Base-by-base conservation (phyloP, 2,797 vertebrate genomes). In the Neosalanx taihuensis region DNA sequence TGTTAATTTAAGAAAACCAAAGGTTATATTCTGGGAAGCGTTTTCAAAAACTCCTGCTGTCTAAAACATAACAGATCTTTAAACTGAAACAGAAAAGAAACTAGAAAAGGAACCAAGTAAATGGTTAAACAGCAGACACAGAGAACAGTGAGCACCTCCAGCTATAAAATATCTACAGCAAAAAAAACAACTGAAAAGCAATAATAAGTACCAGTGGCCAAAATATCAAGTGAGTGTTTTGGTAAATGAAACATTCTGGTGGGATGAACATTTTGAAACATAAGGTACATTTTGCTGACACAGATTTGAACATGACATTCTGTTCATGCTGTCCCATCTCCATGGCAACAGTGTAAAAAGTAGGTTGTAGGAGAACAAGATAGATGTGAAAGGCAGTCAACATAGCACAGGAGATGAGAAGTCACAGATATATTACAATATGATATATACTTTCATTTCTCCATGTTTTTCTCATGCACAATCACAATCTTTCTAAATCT, bases 291-390 rank as follows among this genome's bases (percentile, higher is more conserved):
- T 80, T 79, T 65, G 58, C 31, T 67, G 73, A 72, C 58, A 73
- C 49, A 6, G n/a, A 83, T 63, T 69, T 53, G 69, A 78, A 72
- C 63, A 81, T 77, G 30, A 75, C 76, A 75, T 73, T 76, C 76
- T 79, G 41, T 49, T 74, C 72, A 53, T 56, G 61, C 23, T 67
- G 53, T 29, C 64, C 60, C 18, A 76, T 82, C 75, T 77, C 83
- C 75, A 85, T 67, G 78, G 80, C 73, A 85, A 81, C 76, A 35
- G 59, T 59, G 81, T 79, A 56, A 74, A 79, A 88, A 83, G 69
- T 84, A 84, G 77, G 84, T 69, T 87, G 71, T 71, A 30, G 60
- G 70, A 82, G 64, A 68, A 80, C 80, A 74, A 71, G 67, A n/a
- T 66, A 60, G 62, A 80, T 73, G 53, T 67, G 37, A 46, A 69